Conservation (phyloP, 2,113 vertebrate species). For the rabbit (Oryctolagus cuniculus) region DNA sequence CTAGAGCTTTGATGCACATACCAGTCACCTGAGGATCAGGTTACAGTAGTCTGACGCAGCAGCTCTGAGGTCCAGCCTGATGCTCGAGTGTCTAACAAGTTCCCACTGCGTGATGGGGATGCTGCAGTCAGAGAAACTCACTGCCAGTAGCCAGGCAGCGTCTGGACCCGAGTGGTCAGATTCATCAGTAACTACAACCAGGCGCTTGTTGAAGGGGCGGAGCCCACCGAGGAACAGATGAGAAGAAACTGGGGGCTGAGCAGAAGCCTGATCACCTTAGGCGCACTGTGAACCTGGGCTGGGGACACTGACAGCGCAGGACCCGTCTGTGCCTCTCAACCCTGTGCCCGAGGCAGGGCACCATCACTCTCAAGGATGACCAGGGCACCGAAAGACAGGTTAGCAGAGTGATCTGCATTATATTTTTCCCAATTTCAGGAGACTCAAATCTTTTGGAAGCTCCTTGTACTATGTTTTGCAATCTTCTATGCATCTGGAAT, state of each 20-base stretch:
- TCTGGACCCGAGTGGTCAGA: not conserved
- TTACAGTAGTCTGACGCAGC: not conserved
- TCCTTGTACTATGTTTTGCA: not conserved
- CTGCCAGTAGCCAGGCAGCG: not conserved
- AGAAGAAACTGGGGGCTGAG: not conserved
- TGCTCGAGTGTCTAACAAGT: not conserved
- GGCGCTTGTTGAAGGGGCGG: not conserved
- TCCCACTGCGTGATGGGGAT: not conserved
- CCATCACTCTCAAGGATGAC: not conserved
- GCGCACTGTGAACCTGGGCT: not conserved
- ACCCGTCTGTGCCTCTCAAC: not conserved
- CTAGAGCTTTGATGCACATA: not conserved
- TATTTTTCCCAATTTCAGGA: not conserved
- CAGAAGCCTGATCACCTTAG: not conserved
- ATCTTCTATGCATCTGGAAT: not conserved
- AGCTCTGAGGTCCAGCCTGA: not conserved
- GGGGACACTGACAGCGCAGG: not conserved
- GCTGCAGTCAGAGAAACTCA: not conserved
- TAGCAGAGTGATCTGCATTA: not conserved
- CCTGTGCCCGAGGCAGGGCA: too few species aligned
- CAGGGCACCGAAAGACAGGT: not conserved
- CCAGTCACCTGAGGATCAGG: not conserved
- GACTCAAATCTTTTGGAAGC: not conserved
- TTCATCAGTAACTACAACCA: not conserved
- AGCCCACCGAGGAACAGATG: not conserved